Conservation (phyloP, 2,888 invertebrate genomes). For the Drosophila mayaguana region DNA sequence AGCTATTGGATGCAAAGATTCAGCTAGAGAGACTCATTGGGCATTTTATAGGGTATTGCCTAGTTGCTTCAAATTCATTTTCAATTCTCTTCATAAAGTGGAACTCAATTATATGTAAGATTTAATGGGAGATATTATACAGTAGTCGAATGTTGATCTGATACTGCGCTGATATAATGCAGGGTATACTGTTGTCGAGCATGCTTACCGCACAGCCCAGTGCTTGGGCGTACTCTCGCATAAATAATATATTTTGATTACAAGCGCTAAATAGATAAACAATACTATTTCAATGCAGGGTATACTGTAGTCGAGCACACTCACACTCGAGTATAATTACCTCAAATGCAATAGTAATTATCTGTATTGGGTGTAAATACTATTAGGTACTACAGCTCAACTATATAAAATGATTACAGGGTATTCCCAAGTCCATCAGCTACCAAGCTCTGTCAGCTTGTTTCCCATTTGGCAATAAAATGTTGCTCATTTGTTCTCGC, state of each 20-base stretch:
- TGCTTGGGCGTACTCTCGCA: neutral
- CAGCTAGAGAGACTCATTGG: too few relatives aligned
- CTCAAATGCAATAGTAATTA: neutral
- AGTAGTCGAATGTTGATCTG: too few relatives aligned
- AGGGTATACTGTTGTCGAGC: neutral
- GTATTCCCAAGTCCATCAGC: neutral
- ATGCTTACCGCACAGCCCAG: neutral
- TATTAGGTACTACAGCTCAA: neutral
- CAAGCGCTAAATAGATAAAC: too few relatives aligned
- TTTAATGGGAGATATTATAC: too few relatives aligned
- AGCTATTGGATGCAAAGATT: neutral
- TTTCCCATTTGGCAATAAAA: neutral
- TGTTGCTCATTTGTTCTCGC: conserved; percentile 1
- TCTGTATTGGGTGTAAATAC: neutral
- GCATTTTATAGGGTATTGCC: neutral
- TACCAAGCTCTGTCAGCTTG: neutral
- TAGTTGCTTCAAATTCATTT: neutral
- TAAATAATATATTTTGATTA: neutral
- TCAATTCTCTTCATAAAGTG: neutral
- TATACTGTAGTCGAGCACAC: neutral
- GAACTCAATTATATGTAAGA: too few relatives aligned
- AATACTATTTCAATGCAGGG: neutral
- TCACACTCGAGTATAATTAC: neutral
- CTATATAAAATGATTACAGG: neutral
- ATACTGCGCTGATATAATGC: neutral